Base-by-base conservation (phyloP, 1,140 invertebrate species). In the Armadillidium nasatum region DNA sequence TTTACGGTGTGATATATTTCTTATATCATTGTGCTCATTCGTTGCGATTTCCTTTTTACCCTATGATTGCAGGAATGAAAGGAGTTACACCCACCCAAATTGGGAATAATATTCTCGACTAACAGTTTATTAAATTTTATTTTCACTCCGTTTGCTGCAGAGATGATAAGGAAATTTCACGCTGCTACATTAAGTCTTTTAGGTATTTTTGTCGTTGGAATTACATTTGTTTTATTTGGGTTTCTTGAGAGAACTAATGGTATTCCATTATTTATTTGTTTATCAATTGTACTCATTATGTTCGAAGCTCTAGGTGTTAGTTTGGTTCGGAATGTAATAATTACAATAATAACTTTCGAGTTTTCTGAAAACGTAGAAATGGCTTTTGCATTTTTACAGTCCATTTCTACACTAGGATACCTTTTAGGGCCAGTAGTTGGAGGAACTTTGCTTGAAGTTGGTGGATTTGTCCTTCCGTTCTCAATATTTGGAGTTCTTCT, bases 381-480 rank as follows among this genome's bases (percentile, higher is more conserved):
- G 45, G 67, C 72, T n/a, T 73, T 73, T 60, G 72, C 45, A 21
- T 46, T 60, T 19, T 43, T 73, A 7, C 46, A 50, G 44, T 60
- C 72, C 0, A 60, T 46, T 44, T 50, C 44, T 7, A 44, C 46
- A 10, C 23, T 54, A 0, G 72, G 72, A n/a, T 60, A 60, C 1
- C 54, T 73, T 60, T 23, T 82, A 23, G 83, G 83, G 1, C 83
- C 83, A 2, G 76, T 79, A 11, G 70, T 83, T 10, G 83, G 83
- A n/a, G 83, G 83, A n/a, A 80, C 80, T 10, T 72, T 84, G 73
- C 79, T 82, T n/a, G 80, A 82, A 79, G 73, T 79, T 44, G 83
- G 83, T 43, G 83, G 83, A 10, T 84, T 82, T 77, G 81, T 81
- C 72, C 46, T 83, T 44, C 83, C 83, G 21, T 84, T 84, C 71